Evolutionary conservation across 2,113 vertebrate genomes (phyloP).

Genomic region (Forbesichthys agassizii): DNA sequence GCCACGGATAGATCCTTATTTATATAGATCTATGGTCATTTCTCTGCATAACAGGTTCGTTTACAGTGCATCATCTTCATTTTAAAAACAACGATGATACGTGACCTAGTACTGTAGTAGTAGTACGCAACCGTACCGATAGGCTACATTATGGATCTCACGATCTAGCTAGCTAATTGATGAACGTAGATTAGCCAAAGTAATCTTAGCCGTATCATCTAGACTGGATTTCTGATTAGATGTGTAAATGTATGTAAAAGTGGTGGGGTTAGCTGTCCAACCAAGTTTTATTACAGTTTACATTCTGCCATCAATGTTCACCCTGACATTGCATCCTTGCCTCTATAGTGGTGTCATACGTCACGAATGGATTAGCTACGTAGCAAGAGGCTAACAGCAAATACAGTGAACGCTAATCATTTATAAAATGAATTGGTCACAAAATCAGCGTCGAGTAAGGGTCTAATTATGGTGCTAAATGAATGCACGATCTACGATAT

Average conservation of each 20-base stretch:
- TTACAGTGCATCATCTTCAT: background rate
- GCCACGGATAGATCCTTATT: too few relatives aligned
- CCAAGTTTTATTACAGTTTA: background rate
- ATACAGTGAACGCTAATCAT: background rate
- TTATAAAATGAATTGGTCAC: too few relatives aligned
- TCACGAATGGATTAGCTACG: slow-evolving; percentile 60
- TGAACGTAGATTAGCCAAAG: slow-evolving; percentile 8
- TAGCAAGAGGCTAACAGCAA: slow-evolving; percentile 32
- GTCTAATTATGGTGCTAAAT: fast-evolving
- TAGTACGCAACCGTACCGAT: too few relatives aligned
- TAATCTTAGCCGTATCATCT: background rate
- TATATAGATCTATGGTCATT: background rate
- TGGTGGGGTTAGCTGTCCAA: background rate
- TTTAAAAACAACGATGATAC: background rate
- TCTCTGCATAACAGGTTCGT: background rate
- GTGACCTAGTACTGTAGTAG: background rate
- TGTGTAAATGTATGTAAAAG: background rate
- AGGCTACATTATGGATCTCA: background rate
- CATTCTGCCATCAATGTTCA: slow-evolving; percentile 5
- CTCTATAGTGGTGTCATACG: slow-evolving; percentile 45
- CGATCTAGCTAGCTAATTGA: background rate
- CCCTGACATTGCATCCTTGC: slow-evolving; percentile 31
- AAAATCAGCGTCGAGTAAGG: too few relatives aligned
- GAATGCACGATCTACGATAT: fast-evolving
- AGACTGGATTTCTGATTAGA: background rate